phyloP scores from a whole-genome alignment of 2,797 vertebrate species.

The Geotrypetes seraphini region DNA sequence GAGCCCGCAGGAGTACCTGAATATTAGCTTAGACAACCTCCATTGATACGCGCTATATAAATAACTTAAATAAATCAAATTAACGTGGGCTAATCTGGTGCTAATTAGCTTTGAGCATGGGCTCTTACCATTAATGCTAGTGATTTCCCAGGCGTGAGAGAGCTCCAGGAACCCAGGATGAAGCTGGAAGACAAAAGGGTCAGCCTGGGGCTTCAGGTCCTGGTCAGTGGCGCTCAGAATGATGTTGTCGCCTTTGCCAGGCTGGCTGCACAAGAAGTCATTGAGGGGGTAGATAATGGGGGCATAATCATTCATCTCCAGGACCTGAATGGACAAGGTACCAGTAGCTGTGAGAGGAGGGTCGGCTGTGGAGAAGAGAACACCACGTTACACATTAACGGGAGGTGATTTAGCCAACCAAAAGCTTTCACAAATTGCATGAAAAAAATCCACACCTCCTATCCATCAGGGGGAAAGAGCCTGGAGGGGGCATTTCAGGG shows the following conservation, averaged over 20 bases:
- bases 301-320: conserved; percentile 84
- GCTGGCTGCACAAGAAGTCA: conserved; percentile 56
- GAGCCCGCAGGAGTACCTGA: no score
- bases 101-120: no score
- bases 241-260: conserved; percentile 38
- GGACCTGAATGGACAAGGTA: conserved; percentile 68
- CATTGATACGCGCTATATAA: no score
- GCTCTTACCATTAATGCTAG: conserved; percentile 65
- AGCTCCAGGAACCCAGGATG: conserved; percentile 30
- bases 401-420: no score
- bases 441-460: no score
- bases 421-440: no score
- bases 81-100: no score
- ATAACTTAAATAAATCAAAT: no score
- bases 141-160: conserved; percentile 75
- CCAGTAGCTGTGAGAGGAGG: conserved; percentile 58
- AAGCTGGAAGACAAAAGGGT: conserved; percentile 76
- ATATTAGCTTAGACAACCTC: no score
- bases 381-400: no score
- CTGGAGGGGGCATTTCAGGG: no score
- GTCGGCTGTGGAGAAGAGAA: conserved; percentile 21
- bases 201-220: conserved; percentile 73
- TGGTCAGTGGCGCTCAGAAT: conserved; percentile 73
- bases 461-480: no score
- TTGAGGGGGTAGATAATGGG: conserved; percentile 54